A percentile compares a stretch with the other conserved stretches of the same genome.
phyloP scores from a whole-genome alignment of 2,888 invertebrate species.

The Apoda limacodes region DNA sequence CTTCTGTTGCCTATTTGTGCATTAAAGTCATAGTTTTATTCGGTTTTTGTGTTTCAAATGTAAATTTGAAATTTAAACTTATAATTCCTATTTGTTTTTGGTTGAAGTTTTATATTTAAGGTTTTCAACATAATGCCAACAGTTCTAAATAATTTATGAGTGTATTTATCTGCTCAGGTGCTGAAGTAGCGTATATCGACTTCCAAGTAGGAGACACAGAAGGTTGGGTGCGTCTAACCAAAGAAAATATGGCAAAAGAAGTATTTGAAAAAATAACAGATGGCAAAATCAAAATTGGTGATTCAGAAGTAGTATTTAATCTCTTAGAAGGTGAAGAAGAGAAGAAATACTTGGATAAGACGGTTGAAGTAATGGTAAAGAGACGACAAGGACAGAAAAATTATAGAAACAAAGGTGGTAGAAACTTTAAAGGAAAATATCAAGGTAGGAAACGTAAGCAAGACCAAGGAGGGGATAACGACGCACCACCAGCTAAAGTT shows the following conservation, averaged over 20 bases:
- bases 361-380: slow-evolving; percentile 71
- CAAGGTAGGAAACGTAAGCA: slow-evolving; percentile 41
- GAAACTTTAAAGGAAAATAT: slow-evolving; percentile 37
- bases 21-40: no score
- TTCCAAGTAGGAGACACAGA: slow-evolving; percentile 79
- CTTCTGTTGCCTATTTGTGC: no score
- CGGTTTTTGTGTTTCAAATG: no score
- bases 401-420: slow-evolving; percentile 39
- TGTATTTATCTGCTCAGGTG: slow-evolving; percentile 39
- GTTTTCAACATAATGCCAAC: no score
- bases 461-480: slow-evolving; percentile 33
- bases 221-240: slow-evolving; percentile 78
- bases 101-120: no score
- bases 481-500: slow-evolving; percentile 37
- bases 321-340: slow-evolving; percentile 80
- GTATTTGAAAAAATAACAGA: slow-evolving; percentile 73
- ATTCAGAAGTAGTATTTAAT: slow-evolving; percentile 63
- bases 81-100: no score
- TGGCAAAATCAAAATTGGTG: slow-evolving; percentile 68
- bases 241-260: slow-evolving; percentile 76
- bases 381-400: slow-evolving; percentile 60
- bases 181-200: slow-evolving; percentile 79
- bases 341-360: slow-evolving; percentile 72
- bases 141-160: no score
- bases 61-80: no score